Evolutionary conservation across 92 coral and sea anemone genomes (phyloP).

Genomic region (Epizoanthus ramosus): DNA sequence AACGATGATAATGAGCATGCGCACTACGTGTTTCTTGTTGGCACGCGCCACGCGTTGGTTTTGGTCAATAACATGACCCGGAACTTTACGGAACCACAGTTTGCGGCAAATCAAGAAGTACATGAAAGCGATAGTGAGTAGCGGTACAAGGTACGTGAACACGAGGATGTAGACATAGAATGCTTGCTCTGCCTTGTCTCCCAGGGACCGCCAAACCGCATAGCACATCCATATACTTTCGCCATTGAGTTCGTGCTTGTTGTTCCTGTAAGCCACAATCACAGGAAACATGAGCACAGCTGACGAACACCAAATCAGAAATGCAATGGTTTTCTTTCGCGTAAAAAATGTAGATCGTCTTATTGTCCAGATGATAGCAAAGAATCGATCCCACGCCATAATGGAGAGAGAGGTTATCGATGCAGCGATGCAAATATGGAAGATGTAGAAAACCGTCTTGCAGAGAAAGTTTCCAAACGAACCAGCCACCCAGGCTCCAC

Average conservation of each 20-base stretch:
- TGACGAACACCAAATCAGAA: conserved; percentile 23
- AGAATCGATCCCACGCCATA: conserved; percentile 36
- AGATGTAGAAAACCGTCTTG: conserved; percentile 3
- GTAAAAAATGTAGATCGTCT: conserved; percentile 18
- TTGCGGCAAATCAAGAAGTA: conserved; percentile 35
- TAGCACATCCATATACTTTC: not conserved
- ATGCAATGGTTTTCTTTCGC: conserved; percentile 26
- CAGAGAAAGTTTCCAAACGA: conserved; percentile 27
- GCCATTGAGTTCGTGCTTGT: not conserved
- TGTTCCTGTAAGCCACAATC: not conserved
- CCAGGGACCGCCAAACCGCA: conserved; percentile 1
- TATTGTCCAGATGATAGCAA: conserved; percentile 27
- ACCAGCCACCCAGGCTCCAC: conserved; percentile 5
- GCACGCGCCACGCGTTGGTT: conserved; percentile 39
- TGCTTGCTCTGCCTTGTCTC: not conserved
- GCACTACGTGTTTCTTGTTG: conserved; percentile 29
- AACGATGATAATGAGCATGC: conserved; percentile 39
- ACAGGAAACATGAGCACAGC: conserved; percentile 28
- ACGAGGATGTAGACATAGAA: conserved; percentile 18
- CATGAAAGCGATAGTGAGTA: not conserved
- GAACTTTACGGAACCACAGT: conserved; percentile 37
- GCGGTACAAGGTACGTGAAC: conserved; percentile 10
- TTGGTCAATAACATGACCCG: conserved; percentile 35
- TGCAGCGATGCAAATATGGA: conserved; percentile 32
- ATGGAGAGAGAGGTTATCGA: conserved; percentile 28